phyloP scores from a whole-genome alignment of 1,140 invertebrate species.

The Cotesia glomerata region DNA sequence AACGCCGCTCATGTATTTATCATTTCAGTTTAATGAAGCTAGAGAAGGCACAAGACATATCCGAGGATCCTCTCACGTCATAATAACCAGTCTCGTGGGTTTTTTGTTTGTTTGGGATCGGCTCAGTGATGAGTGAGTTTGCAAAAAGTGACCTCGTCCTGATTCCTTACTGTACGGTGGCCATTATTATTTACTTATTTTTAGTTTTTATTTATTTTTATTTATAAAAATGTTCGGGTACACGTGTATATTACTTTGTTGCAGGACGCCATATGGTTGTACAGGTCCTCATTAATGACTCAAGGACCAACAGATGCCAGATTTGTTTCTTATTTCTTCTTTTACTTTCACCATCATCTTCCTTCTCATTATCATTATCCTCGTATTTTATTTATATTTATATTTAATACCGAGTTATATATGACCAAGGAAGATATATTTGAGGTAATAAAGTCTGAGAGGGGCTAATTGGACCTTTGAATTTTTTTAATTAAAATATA shows the following conservation, averaged over 20 bases:
- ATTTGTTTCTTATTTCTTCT: constrained; percentile 6
- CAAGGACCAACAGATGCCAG: constrained; percentile 21
- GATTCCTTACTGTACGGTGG: constrained; percentile 3
- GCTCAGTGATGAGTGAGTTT: constrained; percentile 38
- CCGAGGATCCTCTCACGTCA: not conserved
- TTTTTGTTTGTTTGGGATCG: not conserved
- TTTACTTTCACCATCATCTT: constrained; percentile 11
- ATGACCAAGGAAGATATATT: not conserved
- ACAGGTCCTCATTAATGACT: constrained; percentile 19
- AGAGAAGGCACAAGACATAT: constrained; percentile 5
- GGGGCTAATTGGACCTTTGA: too few relatives aligned
- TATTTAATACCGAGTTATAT: not conserved
- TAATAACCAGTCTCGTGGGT: not conserved
- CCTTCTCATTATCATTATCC: not conserved
- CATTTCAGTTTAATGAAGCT: constrained; percentile 7
- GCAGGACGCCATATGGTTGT: constrained; percentile 23
- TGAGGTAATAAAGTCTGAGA: too few relatives aligned
- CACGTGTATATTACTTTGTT: not conserved
- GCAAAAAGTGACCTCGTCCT: constrained; percentile 47
- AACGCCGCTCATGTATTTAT: not conserved
- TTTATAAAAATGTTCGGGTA: not conserved
- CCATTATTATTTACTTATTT: not conserved
- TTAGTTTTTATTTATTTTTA: not conserved
- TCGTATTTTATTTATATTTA: not conserved
- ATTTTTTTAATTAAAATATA: too few relatives aligned